phyloP scores from a whole-genome alignment of 2,113 vertebrate genomes.

The Pholis gunnellus region DNA sequence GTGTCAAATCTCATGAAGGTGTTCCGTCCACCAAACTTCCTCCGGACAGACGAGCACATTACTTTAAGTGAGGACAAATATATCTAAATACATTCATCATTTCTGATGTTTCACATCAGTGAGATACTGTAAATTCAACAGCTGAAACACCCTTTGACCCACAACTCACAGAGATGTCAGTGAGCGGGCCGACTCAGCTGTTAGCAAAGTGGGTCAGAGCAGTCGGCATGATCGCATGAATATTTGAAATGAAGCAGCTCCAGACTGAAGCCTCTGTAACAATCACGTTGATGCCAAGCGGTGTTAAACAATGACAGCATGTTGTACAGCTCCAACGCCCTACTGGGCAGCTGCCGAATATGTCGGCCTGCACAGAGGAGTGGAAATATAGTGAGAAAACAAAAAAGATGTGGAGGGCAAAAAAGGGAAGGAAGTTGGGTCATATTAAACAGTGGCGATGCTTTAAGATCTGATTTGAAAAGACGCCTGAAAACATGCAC shows the following conservation, averaged over 20 bases:
- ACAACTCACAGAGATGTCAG: slow-evolving; percentile 35
- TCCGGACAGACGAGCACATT: not conserved
- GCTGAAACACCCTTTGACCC: slow-evolving; percentile 60
- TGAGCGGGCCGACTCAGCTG: slow-evolving; percentile 67
- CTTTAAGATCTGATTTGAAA: not conserved
- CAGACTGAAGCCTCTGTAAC: slow-evolving; percentile 59
- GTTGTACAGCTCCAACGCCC: slow-evolving; percentile 51
- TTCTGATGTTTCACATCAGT: slow-evolving; percentile 4
- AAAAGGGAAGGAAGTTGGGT: rapidly evolving
- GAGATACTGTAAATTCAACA: too few relatives aligned
- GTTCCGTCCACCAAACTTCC: not conserved
- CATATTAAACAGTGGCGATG: not conserved
- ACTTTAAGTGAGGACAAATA: not conserved
- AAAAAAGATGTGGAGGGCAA: not conserved
- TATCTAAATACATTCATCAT: not conserved
- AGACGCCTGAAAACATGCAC: not conserved
- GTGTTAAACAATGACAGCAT: slow-evolving; percentile 67
- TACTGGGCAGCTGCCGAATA: slow-evolving; percentile 42
- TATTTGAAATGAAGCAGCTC: slow-evolving; percentile 74
- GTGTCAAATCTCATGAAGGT: not conserved
- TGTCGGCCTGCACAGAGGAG: slow-evolving; percentile 22
- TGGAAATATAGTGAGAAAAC: slow-evolving; percentile 16
- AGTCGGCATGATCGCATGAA: slow-evolving; percentile 71
- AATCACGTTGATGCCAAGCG: slow-evolving; percentile 53
- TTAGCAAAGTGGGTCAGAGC: slow-evolving; percentile 78